Base-by-base conservation (phyloP, 2,888 invertebrate genomes). In the Chouioia cunea region DNA sequence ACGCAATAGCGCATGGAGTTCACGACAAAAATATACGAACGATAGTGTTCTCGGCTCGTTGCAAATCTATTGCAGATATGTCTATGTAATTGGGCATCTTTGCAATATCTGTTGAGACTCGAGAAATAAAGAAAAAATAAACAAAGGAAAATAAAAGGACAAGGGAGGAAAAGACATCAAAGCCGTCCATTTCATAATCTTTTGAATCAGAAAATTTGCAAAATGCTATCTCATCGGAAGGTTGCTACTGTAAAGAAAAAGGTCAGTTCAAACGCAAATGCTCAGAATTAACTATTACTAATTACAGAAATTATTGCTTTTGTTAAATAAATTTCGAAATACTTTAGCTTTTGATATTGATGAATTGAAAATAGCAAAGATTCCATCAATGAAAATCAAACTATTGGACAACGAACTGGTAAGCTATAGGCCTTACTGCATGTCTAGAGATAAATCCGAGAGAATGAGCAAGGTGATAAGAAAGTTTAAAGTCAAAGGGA, bases 1-100 rank as follows among this genome's bases (percentile, higher is more conserved):
- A 75, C 23, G 58, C 65, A 4, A 71, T 76, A 23, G 73, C 64
- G 14, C 68, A 74, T 1, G 75, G 74, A 6, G 75, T 75, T 15
- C 74, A 75, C 23, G 74, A 77, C 10, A 74, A 74, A 2, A 18
- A 50, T 0, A 71, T 74, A 16, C 56, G 72, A 1, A 71, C 62
- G 3, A 73, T 43, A 4, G 44, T 73, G 2, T 53, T 56, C 3
- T 47, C 75, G 3, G 58, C 70, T 2, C 53, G 53, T 4, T 57
- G 48, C 2, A 63, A 65, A n/a, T 71, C 74, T 16, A 48, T 75
- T 10, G 47, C 68, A 2, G 73, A 74, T 23, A 36, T 77, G 4
- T 70, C 48, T n/a, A 47, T 68, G 12, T 68, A 70, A 44, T 57
- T 71, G 16, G 57, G 66, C 12, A 27, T 65, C 22, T 64, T 74